Evolutionary conservation across 2,888 invertebrate species (phyloP).

Genomic region (Odontocolon sp.): DNA sequence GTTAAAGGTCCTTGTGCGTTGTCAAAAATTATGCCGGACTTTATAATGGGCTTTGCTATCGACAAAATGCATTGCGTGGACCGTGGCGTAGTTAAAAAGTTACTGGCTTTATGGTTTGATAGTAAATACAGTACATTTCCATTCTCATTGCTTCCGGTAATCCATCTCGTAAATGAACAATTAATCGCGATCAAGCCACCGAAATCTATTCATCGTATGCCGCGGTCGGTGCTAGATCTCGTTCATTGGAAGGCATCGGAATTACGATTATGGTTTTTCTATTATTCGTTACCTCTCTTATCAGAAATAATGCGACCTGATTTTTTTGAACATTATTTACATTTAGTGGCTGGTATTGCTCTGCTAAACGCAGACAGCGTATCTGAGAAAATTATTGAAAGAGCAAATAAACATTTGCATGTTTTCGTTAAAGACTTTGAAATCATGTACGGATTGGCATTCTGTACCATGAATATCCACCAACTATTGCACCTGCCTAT

Average conservation of each 20-base stretch:
- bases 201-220: slow-evolving; percentile 52
- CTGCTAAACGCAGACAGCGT: slow-evolving; percentile 38
- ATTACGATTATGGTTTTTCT: slow-evolving; percentile 51
- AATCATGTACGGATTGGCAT: slow-evolving; percentile 44
- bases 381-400: slow-evolving; percentile 6
- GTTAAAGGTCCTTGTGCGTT: slow-evolving; percentile 54
- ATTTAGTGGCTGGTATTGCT: slow-evolving; percentile 16
- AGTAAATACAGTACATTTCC: neutral
- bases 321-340: slow-evolving; percentile 44
- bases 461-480: slow-evolving; percentile 55
- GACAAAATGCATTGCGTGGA: slow-evolving; percentile 55
- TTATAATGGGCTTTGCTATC: slow-evolving; percentile 40
- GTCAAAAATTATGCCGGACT: slow-evolving; percentile 52
- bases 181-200: slow-evolving; percentile 46
- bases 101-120: slow-evolving; percentile 46
- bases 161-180: slow-evolving; percentile 16
- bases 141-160: slow-evolving; percentile 34
- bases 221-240: slow-evolving; percentile 36
- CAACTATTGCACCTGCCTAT: slow-evolving; percentile 56
- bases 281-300: slow-evolving; percentile 47
- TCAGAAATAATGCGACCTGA: slow-evolving; percentile 43
- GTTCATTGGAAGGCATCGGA: slow-evolving; percentile 54
- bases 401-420: slow-evolving; percentile 25
- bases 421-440: slow-evolving; percentile 55
- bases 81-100: slow-evolving; percentile 41